Evolutionary conservation across 1,140 invertebrate species (phyloP), one percentile per base, ranked within the genome.

Genomic region (Apis cerana): DNA sequence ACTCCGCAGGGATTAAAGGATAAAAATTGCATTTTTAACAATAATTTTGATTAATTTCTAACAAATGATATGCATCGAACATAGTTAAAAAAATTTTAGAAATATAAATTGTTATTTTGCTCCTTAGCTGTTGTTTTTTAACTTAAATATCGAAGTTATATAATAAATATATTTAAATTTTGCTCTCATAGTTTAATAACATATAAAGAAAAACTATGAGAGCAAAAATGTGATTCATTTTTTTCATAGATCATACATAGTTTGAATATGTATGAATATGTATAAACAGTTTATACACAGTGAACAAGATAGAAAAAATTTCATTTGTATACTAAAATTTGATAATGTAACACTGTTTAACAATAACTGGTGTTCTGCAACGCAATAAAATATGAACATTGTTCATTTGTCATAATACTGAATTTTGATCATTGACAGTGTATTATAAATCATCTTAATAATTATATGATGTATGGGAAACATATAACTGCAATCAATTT

Each of bases 381-480:
- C 64, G 72, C 43, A 81, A 75, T 75, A 59, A 75, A 81, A 68
- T 48, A 50, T 68, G 74, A 76, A 68, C 64, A 68, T 61, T 3
- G 72, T 59, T 58, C 5, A 68, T 59, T 21, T 68, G 21, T 8
- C 19, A 5, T 76, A 76, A 76, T 69, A 82, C 10, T 67, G 23
- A 79, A 54, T 50, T 72, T 80, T 65, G 43, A 48, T 67, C 76
- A 58, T 48, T 50, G 76, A 43, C 48, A 80, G 74, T 83, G 76
- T 64, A 54, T 74, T n/a, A n/a, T 59, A 33, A 71, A 72, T 59
- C n/a, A 74, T 83, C 86, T 91, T 89, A 87, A 85, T 88, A 90
- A 79, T 88, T 86, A 88, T 76, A 68, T 83, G 85, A 86, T 72
- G 81, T 80, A 85, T 80, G 87, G 82, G 82, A 80, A 89, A 69